phyloP scores from a whole-genome alignment of 1,140 invertebrate genomes.

The Pseudomyrmex gracilis region DNA sequence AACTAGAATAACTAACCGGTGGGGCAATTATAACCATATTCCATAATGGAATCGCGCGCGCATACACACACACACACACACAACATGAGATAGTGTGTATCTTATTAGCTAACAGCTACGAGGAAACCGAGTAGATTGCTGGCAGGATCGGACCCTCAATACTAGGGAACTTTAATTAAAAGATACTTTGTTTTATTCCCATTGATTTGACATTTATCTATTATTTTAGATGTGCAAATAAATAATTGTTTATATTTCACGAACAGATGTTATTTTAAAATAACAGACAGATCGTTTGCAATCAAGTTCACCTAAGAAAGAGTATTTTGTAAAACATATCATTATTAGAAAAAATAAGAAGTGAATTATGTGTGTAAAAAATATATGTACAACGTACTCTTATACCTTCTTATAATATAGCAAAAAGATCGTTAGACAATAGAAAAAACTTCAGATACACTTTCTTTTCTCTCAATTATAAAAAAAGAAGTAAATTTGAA shows the following conservation, averaged over 20 bases:
- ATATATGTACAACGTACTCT: too few species aligned
- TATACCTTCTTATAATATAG: too few species aligned
- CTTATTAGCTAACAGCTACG: slow-evolving; percentile 74
- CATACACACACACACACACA: too few species aligned
- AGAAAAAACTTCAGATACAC: too few species aligned
- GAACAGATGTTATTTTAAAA: too few species aligned
- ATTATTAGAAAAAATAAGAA: too few species aligned
- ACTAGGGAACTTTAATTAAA: not conserved
- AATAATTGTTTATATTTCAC: not conserved
- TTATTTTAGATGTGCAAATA: not conserved
- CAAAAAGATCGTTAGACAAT: too few species aligned
- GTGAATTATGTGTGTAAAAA: too few species aligned
- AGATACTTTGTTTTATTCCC: too few species aligned
- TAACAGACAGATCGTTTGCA: not conserved
- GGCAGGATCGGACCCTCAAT: slow-evolving; percentile 16
- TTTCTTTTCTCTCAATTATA: too few species aligned
- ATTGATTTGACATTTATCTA: not conserved
- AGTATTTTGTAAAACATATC: too few species aligned
- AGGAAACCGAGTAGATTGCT: slow-evolving; percentile 14
- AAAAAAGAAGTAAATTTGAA: too few species aligned
- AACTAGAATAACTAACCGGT: slow-evolving; percentile 45
- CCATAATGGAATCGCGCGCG: slow-evolving; percentile 54
- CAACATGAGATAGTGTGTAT: slow-evolving; percentile 51
- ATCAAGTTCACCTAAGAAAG: not conserved
- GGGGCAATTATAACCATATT: slow-evolving; percentile 67